Evolutionary conservation across 2,888 invertebrate genomes (phyloP), one percentile per base, ranked within the genome.

Genomic region (Thelaira solivaga): DNA sequence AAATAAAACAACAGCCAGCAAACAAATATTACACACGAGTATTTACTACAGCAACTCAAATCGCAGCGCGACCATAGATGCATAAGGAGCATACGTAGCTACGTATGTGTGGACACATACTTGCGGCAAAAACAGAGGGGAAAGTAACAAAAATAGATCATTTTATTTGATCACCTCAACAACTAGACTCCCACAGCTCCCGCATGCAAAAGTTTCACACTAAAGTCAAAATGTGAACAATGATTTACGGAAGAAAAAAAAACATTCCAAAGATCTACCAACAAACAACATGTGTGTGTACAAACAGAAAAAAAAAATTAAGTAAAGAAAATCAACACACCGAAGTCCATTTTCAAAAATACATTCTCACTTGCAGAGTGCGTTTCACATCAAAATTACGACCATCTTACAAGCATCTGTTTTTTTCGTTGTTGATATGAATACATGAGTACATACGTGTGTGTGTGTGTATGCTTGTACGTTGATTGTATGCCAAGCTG

Each of bases 121-220:
- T 76, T 72, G 68, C 45, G 68, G 68, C 55, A 64, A 57, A 57
- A 67, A 51, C 10, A 34, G 8, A 29, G 22, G 36, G 45, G 31
- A 62, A 13, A 43, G 36, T 49, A 11, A 67, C 31, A 59, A 62
- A 62, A 73, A 68, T 73, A 73, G 59, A 77, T 77, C 73, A 77
- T 68, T 68, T 77, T 57, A 72, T 57, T 62, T 72, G 72, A 77
- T 77, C 77, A 73, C 26, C 68, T 29, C 13, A 49, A 57, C 61
- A 65, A 71, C 64, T 26, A 67, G 71, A 76, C 76, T 76, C 76
- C 76, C 67, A 73, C 68, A 77, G 77, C 77, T 69, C 77, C 76
- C 68, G 68, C 77, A 69, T 77, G 67, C 67, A 72, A 77, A 77
- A 68, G 68, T 73, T 69, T 59, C 73, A 73, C 77, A 68, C 64